Conservation (phyloP, 2,888 invertebrate genomes). For the Melanchra persicariae region DNA sequence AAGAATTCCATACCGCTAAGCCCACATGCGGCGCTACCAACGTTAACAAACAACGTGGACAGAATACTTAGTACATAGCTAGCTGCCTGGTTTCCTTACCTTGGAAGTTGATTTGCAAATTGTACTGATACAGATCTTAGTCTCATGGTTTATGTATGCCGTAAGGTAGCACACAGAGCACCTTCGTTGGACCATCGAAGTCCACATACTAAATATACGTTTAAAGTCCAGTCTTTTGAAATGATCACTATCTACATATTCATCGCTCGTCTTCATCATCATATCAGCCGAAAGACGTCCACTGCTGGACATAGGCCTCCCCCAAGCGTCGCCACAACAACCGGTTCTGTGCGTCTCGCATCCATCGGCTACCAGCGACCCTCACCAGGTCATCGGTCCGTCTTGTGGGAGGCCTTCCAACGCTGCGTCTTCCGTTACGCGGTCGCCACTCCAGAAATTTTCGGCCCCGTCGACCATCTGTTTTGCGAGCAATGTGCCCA, state of each 20-base stretch:
- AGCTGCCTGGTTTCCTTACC: conserved; percentile 23
- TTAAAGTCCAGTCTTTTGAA: background rate
- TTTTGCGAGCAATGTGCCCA: too few species aligned
- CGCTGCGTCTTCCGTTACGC: too few species aligned
- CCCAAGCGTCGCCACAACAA: too few species aligned
- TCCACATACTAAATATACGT: conserved; percentile 6
- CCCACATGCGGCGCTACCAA: conserved; percentile 15
- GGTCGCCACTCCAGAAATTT: too few species aligned
- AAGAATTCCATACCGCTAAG: conserved; percentile 32
- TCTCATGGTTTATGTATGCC: conserved; percentile 47
- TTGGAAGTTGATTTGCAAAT: conserved; percentile 47
- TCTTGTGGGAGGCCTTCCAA: too few species aligned
- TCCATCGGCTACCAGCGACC: too few species aligned
- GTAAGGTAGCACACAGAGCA: conserved; percentile 2
- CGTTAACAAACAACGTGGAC: conserved; percentile 46
- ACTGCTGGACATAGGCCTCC: too few species aligned
- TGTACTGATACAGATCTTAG: conserved; percentile 39
- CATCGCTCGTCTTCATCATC: too few species aligned
- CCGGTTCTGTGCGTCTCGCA: too few species aligned
- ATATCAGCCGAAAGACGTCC: too few species aligned
- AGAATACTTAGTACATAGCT: conserved; percentile 21
- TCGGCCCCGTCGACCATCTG: too few species aligned
- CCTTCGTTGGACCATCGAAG: conserved; percentile 5
- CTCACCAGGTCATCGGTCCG: too few species aligned
- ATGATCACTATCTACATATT: background rate